Evolutionary conservation across 2,113 vertebrate species (phyloP).

Genomic region (Centrocercus urophasianus): DNA sequence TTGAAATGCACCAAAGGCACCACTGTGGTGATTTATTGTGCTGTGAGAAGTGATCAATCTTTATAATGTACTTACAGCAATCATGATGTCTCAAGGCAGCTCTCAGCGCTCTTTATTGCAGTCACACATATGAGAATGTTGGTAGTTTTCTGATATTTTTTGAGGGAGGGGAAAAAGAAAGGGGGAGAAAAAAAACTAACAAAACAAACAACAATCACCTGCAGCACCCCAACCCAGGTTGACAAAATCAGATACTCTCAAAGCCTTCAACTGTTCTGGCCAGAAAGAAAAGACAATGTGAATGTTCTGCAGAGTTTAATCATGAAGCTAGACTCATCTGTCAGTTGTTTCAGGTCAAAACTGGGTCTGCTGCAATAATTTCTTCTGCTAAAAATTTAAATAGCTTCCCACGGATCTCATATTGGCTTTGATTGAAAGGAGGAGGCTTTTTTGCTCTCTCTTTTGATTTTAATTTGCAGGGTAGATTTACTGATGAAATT

Average conservation of each 20-base stretch:
- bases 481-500: neutral
- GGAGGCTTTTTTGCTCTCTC: neutral
- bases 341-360: neutral
- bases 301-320: neutral
- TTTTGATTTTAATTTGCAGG: neutral
- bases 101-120: conserved; percentile 17
- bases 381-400: neutral
- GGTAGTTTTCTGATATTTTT: neutral
- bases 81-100: conserved; percentile 33
- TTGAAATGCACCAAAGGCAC: conserved; percentile 1
- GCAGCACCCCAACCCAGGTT: neutral
- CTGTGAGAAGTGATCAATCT: conserved; percentile 43
- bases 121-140: neutral
- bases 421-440: neutral
- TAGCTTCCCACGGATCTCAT: neutral
- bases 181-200: neutral
- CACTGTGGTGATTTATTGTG: neutral
- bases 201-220: neutral
- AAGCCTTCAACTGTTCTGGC: neutral
- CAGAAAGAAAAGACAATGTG: rapidly evolving
- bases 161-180: neutral
- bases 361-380: neutral
- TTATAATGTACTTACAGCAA: conserved; percentile 31
- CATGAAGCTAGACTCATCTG: neutral
- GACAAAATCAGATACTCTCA: neutral